Evolutionary conservation across 2,113 vertebrate species (phyloP), one percentile per base, ranked within the genome.

Genomic region (Acrocephalus kingi): DNA sequence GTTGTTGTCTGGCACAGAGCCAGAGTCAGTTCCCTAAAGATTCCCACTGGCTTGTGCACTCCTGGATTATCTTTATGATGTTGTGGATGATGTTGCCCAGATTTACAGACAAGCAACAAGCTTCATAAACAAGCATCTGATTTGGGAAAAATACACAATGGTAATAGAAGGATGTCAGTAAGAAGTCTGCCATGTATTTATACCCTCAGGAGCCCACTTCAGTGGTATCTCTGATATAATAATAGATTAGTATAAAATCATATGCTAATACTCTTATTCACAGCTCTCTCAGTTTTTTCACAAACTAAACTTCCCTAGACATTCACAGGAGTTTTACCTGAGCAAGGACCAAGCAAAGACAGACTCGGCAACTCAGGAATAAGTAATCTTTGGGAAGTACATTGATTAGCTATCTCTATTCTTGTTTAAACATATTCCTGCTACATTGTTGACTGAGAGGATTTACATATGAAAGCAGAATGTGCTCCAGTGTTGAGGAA

Each of bases 401-500:
- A 85, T 78, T 87, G 93, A 97, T 93, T 94, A 94, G 39, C 64
- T 94, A 92, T 95, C 63, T 96, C 72, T 77, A 49, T 93, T 93
- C 91, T 55, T 96, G 87, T 93, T 95, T 95, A 91, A 96, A 94
- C 58, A 94, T 78, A 87, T 92, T 94, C 51, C 67, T 96, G 85
- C 66, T 96, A 76, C 86, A 35, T 48, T 96, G 62, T 89, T 96
- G 89, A 96, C 86, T 93, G 87, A 84, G 52, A 78, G 39, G 69
- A 95, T 97, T 97, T 97, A 73, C 96, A 96, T 94, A 87, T 92
- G 43, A 97, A 97, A 97, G 91, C 67, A 63, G 61, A 84, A 93
- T 93, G 39, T 64, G 27, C 78, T 84, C 39, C 43, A 48, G 18
- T 66, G n/a, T 92, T 84, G 74, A 89, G 63, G 48, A 84, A 79